Evolutionary conservation across 2,113 vertebrate genomes (phyloP).

Genomic region (Oncorhynchus tshawytscha): DNA sequence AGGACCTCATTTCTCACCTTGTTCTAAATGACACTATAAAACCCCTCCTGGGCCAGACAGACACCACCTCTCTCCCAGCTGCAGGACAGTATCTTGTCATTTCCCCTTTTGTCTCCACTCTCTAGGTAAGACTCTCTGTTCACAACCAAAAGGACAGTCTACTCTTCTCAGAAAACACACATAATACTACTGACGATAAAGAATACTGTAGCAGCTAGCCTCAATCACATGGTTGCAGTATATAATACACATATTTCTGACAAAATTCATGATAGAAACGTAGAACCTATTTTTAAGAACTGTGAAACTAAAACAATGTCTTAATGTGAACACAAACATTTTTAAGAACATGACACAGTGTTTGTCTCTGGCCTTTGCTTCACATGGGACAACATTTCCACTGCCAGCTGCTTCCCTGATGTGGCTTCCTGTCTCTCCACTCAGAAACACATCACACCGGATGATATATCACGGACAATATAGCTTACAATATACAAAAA

Average conservation of each 20-base stretch:
- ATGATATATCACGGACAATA: background rate
- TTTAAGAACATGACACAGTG: background rate
- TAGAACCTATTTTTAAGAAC: background rate
- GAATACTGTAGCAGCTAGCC: background rate
- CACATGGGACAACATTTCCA: background rate
- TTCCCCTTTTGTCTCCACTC: slow-evolving; percentile 65
- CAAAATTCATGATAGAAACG: too few relatives aligned
- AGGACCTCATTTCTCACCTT: slow-evolving; percentile 63
- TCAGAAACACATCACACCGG: background rate
- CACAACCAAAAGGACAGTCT: slow-evolving; percentile 41
- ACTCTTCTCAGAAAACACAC: background rate
- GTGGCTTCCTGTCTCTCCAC: background rate
- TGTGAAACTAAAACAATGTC: background rate
- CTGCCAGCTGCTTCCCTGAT: slow-evolving; percentile 5
- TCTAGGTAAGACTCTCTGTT: slow-evolving; percentile 65
- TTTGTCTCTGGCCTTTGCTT: background rate
- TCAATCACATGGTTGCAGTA: background rate
- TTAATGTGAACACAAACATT: background rate
- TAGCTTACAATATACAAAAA: background rate
- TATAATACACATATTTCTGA: background rate
- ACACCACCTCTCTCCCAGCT: slow-evolving; percentile 59
- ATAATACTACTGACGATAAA: background rate
- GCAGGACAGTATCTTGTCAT: slow-evolving; percentile 77
- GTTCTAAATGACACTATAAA: slow-evolving; percentile 76
- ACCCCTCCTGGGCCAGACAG: slow-evolving; percentile 63